Percentiles rank a stretch among this genome's conserved stretches.
Conservation (phyloP, 2,797 vertebrate genomes). For the Notoglanidium macrostoma region DNA sequence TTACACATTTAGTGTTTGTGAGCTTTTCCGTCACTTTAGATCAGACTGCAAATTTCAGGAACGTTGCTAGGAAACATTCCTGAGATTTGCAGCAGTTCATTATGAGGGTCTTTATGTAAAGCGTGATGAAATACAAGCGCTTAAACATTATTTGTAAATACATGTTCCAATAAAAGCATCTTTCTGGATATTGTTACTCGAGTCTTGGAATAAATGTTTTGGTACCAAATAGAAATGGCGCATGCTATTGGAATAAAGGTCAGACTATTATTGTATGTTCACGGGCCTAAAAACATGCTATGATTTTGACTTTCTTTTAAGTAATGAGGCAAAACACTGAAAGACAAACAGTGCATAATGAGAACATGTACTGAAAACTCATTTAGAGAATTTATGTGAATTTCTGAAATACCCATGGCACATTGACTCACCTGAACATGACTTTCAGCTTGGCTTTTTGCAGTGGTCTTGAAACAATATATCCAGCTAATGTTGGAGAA, state of each 20-base stretch:
- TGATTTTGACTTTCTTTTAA: not conserved
- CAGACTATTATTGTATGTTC: not conserved
- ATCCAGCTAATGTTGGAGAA: not conserved
- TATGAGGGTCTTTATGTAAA: slow-evolving; percentile 44
- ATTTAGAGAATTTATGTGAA: not conserved
- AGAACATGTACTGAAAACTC: not conserved
- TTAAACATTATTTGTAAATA: slow-evolving; percentile 73
- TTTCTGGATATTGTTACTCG: slow-evolving; percentile 67
- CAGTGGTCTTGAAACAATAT: not conserved
- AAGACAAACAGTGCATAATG: not conserved
- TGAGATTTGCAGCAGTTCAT: slow-evolving; percentile 34
- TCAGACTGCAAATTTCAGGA: slow-evolving; percentile 1
- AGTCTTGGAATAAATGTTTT: not conserved
- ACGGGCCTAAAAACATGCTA: not conserved
- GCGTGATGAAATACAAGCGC: slow-evolving; percentile 60
- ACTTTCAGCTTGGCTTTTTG: not conserved
- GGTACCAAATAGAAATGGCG: not conserved
- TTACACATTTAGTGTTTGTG: slow-evolving; percentile 24
- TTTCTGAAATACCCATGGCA: not conserved
- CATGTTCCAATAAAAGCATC: slow-evolving; percentile 78
- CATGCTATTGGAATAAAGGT: not conserved
- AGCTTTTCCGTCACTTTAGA: not conserved
- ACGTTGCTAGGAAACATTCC: not conserved
- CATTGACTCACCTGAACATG: not conserved
- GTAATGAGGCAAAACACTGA: not conserved